Percentiles rank a stretch among this genome's conserved stretches.
Evolutionary conservation across 2,888 invertebrate species (phyloP).

Genomic region (Conus canariensis): DNA sequence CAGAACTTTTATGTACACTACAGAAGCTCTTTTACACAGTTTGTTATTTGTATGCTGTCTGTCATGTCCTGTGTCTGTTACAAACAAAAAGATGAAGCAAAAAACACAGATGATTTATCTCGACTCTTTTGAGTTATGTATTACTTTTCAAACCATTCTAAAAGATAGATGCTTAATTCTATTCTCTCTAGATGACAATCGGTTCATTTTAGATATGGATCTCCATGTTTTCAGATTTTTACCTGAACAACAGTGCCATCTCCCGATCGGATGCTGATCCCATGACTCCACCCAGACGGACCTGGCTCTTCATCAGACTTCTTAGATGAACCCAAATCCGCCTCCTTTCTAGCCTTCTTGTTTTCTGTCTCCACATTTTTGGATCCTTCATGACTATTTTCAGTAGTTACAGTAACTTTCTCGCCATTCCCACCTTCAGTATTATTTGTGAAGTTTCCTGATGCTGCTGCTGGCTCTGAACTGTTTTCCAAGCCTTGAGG

Average conservation of each 20-base stretch:
- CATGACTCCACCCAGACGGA: conserved; percentile 53
- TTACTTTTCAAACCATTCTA: no score
- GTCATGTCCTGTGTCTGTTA: no score
- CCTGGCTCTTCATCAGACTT: neutral
- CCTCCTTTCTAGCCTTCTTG: neutral
- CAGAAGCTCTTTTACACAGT: no score
- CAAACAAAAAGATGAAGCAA: no score
- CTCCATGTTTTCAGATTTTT: neutral
- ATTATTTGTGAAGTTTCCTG: neutral
- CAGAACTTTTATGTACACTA: no score
- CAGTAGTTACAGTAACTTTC: neutral
- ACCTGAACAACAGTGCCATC: conserved; percentile 50
- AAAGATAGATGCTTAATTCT: no score
- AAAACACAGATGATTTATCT: no score
- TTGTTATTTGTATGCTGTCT: no score
- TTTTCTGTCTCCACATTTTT: neutral
- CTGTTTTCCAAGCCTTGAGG: neutral
- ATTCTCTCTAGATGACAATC: no score
- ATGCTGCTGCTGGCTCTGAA: neutral
- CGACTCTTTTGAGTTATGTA: no score
- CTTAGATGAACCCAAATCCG: neutral
- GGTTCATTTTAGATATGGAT: no score
- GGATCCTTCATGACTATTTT: neutral
- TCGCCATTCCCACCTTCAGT: neutral
- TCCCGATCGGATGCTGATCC: conserved; percentile 33